Evolutionary conservation across 2,888 invertebrate genomes (phyloP).

Genomic region (Sphinx pinastri): DNA sequence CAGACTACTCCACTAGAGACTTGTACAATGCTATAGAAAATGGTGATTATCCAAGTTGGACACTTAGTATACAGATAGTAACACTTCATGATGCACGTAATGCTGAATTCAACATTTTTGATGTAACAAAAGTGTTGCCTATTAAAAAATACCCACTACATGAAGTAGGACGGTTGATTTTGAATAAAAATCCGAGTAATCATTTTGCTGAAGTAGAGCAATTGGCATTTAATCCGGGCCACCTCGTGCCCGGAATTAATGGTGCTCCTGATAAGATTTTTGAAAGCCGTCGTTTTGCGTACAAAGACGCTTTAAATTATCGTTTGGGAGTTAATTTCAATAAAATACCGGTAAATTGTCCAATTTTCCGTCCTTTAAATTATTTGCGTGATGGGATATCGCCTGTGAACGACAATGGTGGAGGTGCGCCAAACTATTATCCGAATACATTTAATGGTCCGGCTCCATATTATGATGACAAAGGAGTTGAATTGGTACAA

Average conservation of each 20-base stretch:
- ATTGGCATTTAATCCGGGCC: conserved; percentile 59
- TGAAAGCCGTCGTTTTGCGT: conserved; percentile 55
- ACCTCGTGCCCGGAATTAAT: conserved; percentile 69
- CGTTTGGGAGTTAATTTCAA: conserved; percentile 62
- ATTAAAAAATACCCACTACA: conserved; percentile 13
- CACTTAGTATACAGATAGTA: conserved; percentile 62
- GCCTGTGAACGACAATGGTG: conserved; percentile 89
- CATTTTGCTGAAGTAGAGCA: conserved; percentile 57
- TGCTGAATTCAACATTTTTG: conserved; percentile 66
- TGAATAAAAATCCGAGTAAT: conserved; percentile 60
- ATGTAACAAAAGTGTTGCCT: conserved; percentile 57
- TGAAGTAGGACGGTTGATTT: conserved; percentile 51
- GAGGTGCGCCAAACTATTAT: conserved; percentile 94
- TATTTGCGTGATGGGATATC: conserved; percentile 82
- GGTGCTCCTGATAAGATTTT: conserved; percentile 62
- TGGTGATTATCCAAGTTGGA: conserved; percentile 76
- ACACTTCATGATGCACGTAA: conserved; percentile 49
- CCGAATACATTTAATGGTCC: conserved; percentile 97
- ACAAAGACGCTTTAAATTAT: conserved; percentile 61
- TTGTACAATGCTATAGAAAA: conserved; percentile 91
- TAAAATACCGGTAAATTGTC: conserved; percentile 60
- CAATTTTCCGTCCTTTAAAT: conserved; percentile 44
- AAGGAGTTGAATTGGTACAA: conserved; percentile 50
- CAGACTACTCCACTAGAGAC: conserved; percentile 93
- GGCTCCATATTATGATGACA: conserved; percentile 82